Evolutionary conservation across 2,113 vertebrate species (phyloP).

Genomic region (Haemorhous mexicanus): DNA sequence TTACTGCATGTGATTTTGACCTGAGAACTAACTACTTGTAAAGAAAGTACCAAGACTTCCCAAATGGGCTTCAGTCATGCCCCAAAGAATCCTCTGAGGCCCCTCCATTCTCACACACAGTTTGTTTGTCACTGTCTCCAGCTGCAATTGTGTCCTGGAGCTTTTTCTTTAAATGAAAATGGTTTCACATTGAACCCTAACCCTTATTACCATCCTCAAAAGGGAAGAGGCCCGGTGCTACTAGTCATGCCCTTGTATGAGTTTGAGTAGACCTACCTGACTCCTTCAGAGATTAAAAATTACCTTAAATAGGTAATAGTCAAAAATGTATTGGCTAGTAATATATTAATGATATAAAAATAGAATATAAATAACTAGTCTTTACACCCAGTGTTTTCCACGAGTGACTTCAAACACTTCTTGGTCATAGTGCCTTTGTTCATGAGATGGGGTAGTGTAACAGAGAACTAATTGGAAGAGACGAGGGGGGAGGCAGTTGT

Average conservation of each 20-base stretch:
- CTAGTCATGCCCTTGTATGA: not conserved
- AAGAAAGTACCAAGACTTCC: not conserved
- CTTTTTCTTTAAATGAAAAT: slow-evolving; percentile 14
- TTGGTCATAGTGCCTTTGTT: not conserved
- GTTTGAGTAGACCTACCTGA: not conserved
- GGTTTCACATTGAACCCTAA: not conserved
- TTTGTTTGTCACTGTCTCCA: not conserved
- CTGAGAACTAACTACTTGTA: not conserved
- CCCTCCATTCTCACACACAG: not conserved
- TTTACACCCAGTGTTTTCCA: not conserved
- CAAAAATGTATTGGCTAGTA: not conserved
- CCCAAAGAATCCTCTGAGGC: not conserved
- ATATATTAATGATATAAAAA: not conserved
- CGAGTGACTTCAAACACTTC: not conserved
- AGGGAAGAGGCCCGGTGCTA: not conserved
- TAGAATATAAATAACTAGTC: not conserved
- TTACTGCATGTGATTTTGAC: not conserved
- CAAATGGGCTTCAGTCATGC: not conserved
- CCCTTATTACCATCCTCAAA: not conserved
- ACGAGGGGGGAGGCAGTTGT: not conserved
- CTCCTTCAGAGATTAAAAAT: not conserved
- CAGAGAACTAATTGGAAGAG: not conserved
- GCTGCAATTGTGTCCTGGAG: not conserved
- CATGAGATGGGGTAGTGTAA: not conserved
- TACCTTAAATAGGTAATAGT: not conserved